Conservation (phyloP, 2,888 invertebrate species). For the Acleris cristana region DNA sequence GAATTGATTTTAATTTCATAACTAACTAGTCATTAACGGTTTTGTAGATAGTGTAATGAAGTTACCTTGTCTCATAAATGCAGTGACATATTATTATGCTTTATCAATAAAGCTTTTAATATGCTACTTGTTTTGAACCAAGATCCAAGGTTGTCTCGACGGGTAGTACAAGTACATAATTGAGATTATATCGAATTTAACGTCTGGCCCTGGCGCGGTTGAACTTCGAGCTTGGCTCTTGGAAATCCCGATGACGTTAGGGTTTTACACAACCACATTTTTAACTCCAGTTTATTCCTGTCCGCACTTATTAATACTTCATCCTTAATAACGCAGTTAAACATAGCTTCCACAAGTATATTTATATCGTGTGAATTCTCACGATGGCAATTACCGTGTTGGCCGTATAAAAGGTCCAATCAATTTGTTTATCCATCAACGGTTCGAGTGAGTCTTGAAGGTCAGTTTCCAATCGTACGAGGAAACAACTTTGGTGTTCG, state of each 20-base stretch:
- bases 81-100: constrained; percentile 8
- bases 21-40: background rate
- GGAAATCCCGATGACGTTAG: constrained; percentile 20
- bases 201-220: background rate
- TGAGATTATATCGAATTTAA: too few species aligned
- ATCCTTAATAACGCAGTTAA: background rate
- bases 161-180: constrained; percentile 9
- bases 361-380: constrained; percentile 32
- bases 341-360: constrained; percentile 9
- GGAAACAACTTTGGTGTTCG: constrained; percentile 15
- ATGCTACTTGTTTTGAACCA: constrained; percentile 2
- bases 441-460: constrained; percentile 28
- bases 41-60: constrained; percentile 21
- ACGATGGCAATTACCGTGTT: constrained; percentile 28
- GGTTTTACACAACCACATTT: background rate
- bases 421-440: constrained; percentile 52
- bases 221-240: constrained; percentile 15
- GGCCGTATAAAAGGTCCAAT: constrained; percentile 51
- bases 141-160: constrained; percentile 26
- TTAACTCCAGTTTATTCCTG: too few species aligned
- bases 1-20: background rate
- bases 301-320: background rate
- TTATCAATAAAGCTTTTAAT: constrained; percentile 12
- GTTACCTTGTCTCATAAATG: constrained; percentile 10
- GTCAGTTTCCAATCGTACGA: constrained; percentile 31